Percentiles rank a stretch among this genome's conserved stretches.
phyloP scores from a whole-genome alignment of 2,888 invertebrate genomes.

The Desoria tigrina region DNA sequence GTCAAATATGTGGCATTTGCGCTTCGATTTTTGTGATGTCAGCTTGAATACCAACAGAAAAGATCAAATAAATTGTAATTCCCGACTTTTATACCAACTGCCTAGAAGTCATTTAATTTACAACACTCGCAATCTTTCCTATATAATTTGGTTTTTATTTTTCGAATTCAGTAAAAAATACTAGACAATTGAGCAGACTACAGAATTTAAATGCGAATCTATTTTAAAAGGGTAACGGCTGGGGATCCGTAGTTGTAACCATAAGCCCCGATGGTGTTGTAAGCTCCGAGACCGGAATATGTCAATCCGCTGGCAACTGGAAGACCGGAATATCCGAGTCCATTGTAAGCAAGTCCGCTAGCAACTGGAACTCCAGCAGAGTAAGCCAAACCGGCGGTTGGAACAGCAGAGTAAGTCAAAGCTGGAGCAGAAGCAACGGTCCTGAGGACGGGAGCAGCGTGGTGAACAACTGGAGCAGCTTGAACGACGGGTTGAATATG shows the following conservation, averaged over 20 bases:
- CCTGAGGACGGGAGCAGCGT: slow-evolving; percentile 35
- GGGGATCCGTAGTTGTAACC: background rate
- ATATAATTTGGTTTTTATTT: slow-evolving; percentile 8
- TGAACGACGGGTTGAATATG: slow-evolving; percentile 17
- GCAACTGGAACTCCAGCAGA: no score
- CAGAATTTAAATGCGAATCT: slow-evolving; percentile 17
- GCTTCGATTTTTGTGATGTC: background rate
- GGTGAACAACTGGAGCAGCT: slow-evolving; percentile 33
- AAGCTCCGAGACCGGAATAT: slow-evolving; percentile 3
- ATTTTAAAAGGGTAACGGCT: slow-evolving; percentile 25
- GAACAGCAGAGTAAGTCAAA: slow-evolving; percentile 21
- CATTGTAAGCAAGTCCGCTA: background rate
- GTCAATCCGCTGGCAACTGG: background rate
- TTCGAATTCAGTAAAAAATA: slow-evolving; percentile 11
- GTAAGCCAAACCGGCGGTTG: slow-evolving; percentile 3
- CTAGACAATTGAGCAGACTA: slow-evolving; percentile 18
- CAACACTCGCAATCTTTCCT: background rate
- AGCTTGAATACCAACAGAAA: background rate
- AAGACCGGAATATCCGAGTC: slow-evolving; percentile 9
- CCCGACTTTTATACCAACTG: no score
- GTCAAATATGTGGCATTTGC: background rate
- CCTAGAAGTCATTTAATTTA: no score
- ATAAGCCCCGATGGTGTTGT: background rate
- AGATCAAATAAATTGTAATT: background rate
- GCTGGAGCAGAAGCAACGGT: slow-evolving; percentile 24